phyloP scores from a whole-genome alignment of 2,888 invertebrate genomes.

The Hydropsyche betteni region DNA sequence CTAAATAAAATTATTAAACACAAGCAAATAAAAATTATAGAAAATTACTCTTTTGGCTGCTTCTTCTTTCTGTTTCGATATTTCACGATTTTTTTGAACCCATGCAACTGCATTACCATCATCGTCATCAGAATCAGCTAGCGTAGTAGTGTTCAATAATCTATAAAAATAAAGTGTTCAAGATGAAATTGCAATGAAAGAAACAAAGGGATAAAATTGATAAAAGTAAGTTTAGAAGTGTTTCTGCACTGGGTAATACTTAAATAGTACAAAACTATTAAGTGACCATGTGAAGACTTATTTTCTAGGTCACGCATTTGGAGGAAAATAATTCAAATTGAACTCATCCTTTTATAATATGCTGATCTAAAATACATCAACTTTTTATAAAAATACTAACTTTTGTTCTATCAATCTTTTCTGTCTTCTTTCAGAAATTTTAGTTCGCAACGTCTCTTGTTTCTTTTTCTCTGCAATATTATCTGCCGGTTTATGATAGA shows the following conservation, averaged over 20 bases:
- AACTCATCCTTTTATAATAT: not conserved
- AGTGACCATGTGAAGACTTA: slow-evolving; percentile 44
- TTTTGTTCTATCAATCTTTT: slow-evolving; percentile 80
- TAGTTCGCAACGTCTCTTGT: slow-evolving; percentile 84
- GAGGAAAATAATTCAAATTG: not conserved
- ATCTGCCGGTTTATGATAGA: slow-evolving; percentile 86
- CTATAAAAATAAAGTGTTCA: slow-evolving; percentile 53
- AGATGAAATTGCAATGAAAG: not conserved
- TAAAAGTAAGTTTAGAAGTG: slow-evolving; percentile 29
- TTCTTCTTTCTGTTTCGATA: slow-evolving; percentile 81
- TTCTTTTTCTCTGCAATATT: slow-evolving; percentile 78
- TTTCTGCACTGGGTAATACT: slow-evolving; percentile 45
- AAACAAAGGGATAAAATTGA: not conserved
- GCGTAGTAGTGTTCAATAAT: slow-evolving; percentile 59
- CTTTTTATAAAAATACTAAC: slow-evolving; percentile 53
- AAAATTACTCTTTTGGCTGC: slow-evolving; percentile 79
- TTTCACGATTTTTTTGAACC: slow-evolving; percentile 82
- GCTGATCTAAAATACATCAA: not conserved
- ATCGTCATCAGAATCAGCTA: slow-evolving; percentile 77
- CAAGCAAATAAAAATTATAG: not conserved
- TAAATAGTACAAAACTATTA: slow-evolving; percentile 22
- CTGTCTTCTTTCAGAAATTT: slow-evolving; percentile 79
- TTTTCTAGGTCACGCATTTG: slow-evolving; percentile 18
- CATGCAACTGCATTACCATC: slow-evolving; percentile 80
- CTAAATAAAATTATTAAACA: too few relatives aligned